A percentile compares a stretch with the other conserved stretches of the same genome.
phyloP scores from a whole-genome alignment of 2,888 invertebrate genomes.

The Kryphioiulus occultus region DNA sequence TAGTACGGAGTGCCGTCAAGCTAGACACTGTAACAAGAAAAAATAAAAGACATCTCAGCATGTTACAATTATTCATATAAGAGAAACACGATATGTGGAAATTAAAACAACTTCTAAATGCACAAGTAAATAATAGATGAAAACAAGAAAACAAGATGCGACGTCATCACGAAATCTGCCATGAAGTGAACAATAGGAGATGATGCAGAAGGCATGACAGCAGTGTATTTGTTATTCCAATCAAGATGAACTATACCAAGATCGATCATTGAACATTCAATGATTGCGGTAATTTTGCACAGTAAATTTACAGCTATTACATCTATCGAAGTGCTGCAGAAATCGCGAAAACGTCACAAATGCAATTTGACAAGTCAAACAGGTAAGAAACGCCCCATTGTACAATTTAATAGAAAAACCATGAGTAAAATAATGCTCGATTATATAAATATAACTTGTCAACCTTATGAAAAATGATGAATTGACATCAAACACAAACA shows the following conservation, averaged over 20 bases:
- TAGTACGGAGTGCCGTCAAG: neutral
- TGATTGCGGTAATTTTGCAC: too few species aligned
- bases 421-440: neutral
- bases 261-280: too few species aligned
- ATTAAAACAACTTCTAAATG: neutral
- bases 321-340: neutral
- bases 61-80: slow-evolving; percentile 6
- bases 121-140: neutral
- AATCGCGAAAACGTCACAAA: neutral
- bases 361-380: neutral
- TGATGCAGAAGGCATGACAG: too few species aligned
- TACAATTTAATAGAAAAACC: neutral
- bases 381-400: neutral
- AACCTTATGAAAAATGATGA: neutral
- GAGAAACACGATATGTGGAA: neutral
- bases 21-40: slow-evolving; percentile 32
- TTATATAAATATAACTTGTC: neutral
- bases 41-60: slow-evolving; percentile 18
- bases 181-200: neutral
- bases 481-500: neutral
- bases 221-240: too few species aligned
- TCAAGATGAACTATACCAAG: too few species aligned
- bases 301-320: too few species aligned
- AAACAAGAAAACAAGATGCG: neutral
- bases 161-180: neutral